These are phyloP conservation scores for Neotragus pygmaeus DNA, from an alignment of 2,113 vertebrate genomes.

Conservation along the genomic window DNA sequence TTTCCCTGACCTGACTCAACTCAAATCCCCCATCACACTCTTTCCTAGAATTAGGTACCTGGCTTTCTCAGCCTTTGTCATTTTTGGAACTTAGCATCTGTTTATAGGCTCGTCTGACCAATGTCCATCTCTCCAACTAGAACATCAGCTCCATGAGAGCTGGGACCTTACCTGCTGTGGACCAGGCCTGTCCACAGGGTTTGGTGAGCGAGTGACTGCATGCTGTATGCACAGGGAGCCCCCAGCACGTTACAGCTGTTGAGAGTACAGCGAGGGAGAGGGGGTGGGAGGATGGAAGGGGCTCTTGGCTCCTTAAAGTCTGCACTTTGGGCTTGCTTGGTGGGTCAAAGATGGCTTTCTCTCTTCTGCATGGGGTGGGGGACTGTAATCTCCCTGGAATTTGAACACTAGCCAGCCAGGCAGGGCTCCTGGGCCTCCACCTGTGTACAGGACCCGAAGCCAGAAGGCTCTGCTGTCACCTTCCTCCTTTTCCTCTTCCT, in stretches of 20 bases:
- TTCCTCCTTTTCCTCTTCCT: not conserved
- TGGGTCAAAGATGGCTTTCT: not conserved
- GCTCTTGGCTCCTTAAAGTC: not conserved
- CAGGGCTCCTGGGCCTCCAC: no score
- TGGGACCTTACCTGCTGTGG: not conserved
- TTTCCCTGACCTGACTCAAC: not conserved
- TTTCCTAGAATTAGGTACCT: not conserved
- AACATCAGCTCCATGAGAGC: not conserved
- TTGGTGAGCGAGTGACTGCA: not conserved
- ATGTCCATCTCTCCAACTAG: not conserved
- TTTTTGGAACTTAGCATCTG: not conserved
- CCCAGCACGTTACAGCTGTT: not conserved
- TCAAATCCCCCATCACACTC: no score
- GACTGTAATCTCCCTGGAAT: not conserved
- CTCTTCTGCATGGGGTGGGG: not conserved
- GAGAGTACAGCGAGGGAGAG: not conserved
- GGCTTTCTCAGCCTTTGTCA: not conserved
- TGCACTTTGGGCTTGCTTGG: not conserved
- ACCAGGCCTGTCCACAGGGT: not conserved
- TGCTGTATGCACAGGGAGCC: not conserved
- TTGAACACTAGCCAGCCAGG: not conserved
- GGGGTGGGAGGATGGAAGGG: not conserved
- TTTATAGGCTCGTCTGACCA: not conserved
- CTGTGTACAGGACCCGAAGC: not conserved
- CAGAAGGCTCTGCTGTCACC: not conserved